Percentiles rank a stretch among this genome's conserved stretches.
Conservation (phyloP, 2,113 vertebrate genomes). For the Nyctibius bracteatus region DNA sequence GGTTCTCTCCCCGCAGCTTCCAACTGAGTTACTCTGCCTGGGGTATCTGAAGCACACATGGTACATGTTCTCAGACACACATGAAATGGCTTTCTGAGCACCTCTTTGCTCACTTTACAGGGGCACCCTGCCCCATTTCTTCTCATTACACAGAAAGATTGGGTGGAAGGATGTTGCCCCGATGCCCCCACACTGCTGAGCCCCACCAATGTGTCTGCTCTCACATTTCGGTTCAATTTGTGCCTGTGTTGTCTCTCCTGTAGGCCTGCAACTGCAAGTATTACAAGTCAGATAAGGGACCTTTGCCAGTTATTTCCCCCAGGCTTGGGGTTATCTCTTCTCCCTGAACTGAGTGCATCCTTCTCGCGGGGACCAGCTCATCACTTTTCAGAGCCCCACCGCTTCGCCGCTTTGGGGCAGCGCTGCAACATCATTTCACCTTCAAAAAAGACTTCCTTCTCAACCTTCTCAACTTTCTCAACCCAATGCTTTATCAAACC, state of each 20-base stretch:
- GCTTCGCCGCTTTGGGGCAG: not conserved
- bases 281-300: not conserved
- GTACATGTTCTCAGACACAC: not conserved
- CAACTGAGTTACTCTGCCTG: not conserved
- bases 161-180: fast-evolving
- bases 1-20: not conserved
- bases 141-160: not conserved
- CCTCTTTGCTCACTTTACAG: not conserved
- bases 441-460: not conserved
- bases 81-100: not conserved
- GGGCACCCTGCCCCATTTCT: not conserved
- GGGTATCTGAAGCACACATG: not conserved
- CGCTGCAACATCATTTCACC: not conserved
- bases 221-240: not conserved
- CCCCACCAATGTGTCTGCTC: fast-evolving
- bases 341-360: not conserved
- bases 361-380: fast-evolving
- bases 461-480: not conserved
- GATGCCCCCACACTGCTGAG: not conserved
- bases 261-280: not conserved
- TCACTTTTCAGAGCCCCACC: not conserved
- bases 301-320: not conserved
- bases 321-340: not conserved
- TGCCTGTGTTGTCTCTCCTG: not conserved
- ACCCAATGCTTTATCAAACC: not conserved